These are phyloP conservation scores for Acleris holmiana DNA, from an alignment of 2,888 invertebrate species.

Conservation along the genomic window DNA sequence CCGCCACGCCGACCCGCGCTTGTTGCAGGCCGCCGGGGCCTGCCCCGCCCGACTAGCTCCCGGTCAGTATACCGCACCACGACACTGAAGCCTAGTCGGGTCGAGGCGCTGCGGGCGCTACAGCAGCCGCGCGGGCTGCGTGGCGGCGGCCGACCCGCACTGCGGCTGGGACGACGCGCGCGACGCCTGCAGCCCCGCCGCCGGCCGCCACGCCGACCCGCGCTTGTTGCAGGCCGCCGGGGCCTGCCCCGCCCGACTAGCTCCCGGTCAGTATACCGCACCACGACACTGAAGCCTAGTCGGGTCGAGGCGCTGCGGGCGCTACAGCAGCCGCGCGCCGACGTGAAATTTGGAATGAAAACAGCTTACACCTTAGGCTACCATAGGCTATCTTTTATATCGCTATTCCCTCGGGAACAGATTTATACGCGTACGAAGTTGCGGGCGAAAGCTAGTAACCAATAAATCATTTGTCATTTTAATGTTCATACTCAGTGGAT, in stretches of 20 bases:
- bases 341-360: too few species aligned
- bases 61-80: slow-evolving; percentile 54
- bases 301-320: too few species aligned
- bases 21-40: slow-evolving; percentile 88
- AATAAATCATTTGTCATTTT: too few species aligned
- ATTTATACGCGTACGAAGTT: too few species aligned
- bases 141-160: slow-evolving; percentile 95
- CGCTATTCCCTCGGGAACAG: too few species aligned
- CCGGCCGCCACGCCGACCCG: slow-evolving; percentile 85
- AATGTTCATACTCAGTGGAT: too few species aligned
- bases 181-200: slow-evolving; percentile 88
- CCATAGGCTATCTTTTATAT: too few species aligned
- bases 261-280: slow-evolving; percentile 80
- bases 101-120: slow-evolving; percentile 85
- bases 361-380: too few species aligned
- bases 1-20: slow-evolving; percentile 88
- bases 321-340: too few species aligned
- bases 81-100: too few species aligned
- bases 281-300: too few species aligned
- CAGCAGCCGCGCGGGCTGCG: slow-evolving; percentile 88
- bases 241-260: slow-evolving; percentile 87
- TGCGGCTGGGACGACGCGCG: slow-evolving; percentile 95
- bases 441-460: too few species aligned
- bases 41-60: slow-evolving; percentile 89
- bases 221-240: slow-evolving; percentile 90